Percentiles rank a stretch among this genome's conserved stretches.
phyloP scores from a whole-genome alignment of 2,888 invertebrate genomes.

The Phlogophora meticulosa region DNA sequence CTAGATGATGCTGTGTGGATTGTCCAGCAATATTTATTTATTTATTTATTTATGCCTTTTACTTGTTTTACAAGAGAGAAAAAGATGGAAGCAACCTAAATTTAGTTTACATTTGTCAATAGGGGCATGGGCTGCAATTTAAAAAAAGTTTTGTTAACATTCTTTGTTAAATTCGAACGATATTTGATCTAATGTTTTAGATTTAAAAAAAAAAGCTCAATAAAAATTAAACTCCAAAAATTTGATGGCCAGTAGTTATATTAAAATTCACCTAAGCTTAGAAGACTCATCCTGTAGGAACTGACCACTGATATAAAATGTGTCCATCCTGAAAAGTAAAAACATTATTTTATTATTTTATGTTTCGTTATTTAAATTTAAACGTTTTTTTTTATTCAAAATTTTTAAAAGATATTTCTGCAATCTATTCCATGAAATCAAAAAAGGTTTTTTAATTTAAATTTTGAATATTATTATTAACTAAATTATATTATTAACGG shows the following conservation, averaged over 20 bases:
- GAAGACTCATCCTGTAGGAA: slow-evolving; percentile 57
- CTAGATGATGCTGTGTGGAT: too few species aligned
- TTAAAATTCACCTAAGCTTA: slow-evolving; percentile 38
- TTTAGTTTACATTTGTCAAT: too few species aligned
- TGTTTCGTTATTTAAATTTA: too few species aligned
- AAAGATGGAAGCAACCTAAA: too few species aligned
- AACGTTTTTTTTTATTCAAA: too few species aligned
- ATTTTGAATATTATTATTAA: slow-evolving; percentile 19
- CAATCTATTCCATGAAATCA: background rate
- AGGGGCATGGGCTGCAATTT: too few species aligned
- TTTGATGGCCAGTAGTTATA: slow-evolving; percentile 29
- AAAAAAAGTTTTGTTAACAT: too few species aligned
- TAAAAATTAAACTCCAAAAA: slow-evolving; percentile 5
- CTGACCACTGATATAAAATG: slow-evolving; percentile 68
- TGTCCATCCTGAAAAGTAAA: slow-evolving; percentile 66
- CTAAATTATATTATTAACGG: slow-evolving; percentile 11
- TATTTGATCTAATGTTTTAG: background rate
- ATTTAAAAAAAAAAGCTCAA: background rate
- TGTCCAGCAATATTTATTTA: too few species aligned
- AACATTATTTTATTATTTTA: background rate
- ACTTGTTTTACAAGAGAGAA: too few species aligned
- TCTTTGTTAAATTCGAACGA: too few species aligned
- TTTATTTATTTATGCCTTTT: too few species aligned
- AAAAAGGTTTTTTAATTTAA: slow-evolving; percentile 8
- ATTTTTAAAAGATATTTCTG: background rate